phyloP scores from a whole-genome alignment of 2,888 invertebrate species.

The Tetheella fluctuosa region DNA sequence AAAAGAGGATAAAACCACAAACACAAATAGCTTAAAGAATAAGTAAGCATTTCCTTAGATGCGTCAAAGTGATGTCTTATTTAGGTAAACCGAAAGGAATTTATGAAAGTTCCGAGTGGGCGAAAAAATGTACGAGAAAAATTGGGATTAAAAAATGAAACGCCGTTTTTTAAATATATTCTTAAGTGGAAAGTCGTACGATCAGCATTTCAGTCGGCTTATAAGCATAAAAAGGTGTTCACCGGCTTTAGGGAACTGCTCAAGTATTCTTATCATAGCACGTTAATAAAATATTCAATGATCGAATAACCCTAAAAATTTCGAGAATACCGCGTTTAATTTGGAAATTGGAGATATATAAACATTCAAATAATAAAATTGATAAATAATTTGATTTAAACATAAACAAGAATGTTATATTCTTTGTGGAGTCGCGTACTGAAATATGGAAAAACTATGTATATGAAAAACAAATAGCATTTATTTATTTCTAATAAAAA shows the following conservation, averaged over 20 bases:
- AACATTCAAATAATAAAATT: too few species aligned
- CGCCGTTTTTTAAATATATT: constrained; percentile 36
- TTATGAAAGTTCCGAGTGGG: constrained; percentile 21
- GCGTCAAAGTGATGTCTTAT: constrained; percentile 41
- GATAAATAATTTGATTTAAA: too few species aligned
- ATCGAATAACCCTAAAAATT: constrained; percentile 41
- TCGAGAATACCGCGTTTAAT: neutral
- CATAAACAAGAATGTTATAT: too few species aligned
- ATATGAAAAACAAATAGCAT: too few species aligned
- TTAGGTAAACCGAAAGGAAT: constrained; percentile 29
- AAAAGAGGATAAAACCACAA: constrained; percentile 45
- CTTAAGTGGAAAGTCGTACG: constrained; percentile 30
- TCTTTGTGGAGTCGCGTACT: too few species aligned
- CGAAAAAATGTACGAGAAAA: constrained; percentile 33
- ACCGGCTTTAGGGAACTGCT: constrained; percentile 41
- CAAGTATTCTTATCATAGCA: constrained; percentile 60
- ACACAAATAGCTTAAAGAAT: constrained; percentile 28
- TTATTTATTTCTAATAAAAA: too few species aligned
- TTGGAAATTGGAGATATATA: neutral
- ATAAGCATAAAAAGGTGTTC: constrained; percentile 55
- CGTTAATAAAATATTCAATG: constrained; percentile 62
- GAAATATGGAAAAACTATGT: too few species aligned
- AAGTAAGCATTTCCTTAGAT: constrained; percentile 31
- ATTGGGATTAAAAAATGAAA: constrained; percentile 37
- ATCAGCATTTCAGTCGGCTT: constrained; percentile 55